A percentile compares a stretch with the other conserved stretches of the same genome.
Conservation (phyloP, 2,888 invertebrate genomes). For the Trisateles emortualis region DNA sequence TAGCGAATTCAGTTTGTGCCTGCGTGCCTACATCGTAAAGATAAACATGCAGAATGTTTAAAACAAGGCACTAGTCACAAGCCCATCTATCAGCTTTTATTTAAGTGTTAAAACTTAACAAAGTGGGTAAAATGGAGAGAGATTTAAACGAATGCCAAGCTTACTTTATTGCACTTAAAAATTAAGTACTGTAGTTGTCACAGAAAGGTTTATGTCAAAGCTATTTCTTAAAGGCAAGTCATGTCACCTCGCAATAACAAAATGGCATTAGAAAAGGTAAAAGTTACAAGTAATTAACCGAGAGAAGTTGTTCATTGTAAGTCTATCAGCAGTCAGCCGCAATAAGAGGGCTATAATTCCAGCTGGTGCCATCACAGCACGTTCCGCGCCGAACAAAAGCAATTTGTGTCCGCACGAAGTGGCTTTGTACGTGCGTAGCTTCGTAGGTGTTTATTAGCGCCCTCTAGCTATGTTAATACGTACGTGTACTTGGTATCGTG, state of each 20-base stretch:
- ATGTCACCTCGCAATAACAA: constrained; percentile 54
- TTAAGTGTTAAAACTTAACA: neutral
- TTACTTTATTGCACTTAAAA: neutral
- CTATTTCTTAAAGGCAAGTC: constrained; percentile 34
- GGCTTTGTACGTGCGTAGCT: constrained; percentile 79
- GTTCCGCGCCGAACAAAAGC: constrained; percentile 81
- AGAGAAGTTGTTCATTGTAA: constrained; percentile 64
- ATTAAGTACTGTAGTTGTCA: neutral
- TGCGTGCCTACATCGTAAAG: no score
- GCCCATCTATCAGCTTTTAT: no score
- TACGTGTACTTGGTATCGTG: constrained; percentile 50
- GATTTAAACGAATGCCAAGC: neutral
- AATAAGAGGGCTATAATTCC: constrained; percentile 65
- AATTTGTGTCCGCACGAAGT: constrained; percentile 84
- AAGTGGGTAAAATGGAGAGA: neutral
- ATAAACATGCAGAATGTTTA: no score
- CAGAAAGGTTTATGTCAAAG: constrained; percentile 1
- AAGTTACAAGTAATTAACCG: constrained; percentile 67
- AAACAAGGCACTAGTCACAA: no score
- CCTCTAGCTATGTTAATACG: constrained; percentile 66
- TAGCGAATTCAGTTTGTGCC: no score
- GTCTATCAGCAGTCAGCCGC: constrained; percentile 71
- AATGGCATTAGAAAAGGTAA: constrained; percentile 62
- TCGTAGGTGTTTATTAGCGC: constrained; percentile 82
- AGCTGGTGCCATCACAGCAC: constrained; percentile 70